These are phyloP conservation scores for Lasioglossum figueresi DNA, from an alignment of 2,888 invertebrate species.

Conservation along the genomic window DNA sequence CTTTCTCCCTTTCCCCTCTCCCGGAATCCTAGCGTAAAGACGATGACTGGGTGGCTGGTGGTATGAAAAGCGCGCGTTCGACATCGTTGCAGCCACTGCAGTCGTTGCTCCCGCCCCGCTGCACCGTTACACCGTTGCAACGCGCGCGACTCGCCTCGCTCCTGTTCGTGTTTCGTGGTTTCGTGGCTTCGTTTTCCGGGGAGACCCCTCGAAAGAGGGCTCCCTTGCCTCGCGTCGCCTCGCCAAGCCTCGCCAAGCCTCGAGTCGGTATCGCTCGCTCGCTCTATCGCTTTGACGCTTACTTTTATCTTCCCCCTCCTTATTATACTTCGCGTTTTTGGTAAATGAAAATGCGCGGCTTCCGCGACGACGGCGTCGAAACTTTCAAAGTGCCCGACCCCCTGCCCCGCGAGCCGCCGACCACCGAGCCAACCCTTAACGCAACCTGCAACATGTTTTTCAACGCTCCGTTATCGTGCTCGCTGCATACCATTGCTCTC, in stretches of 20 bases:
- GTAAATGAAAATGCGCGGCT: slow-evolving; percentile 66
- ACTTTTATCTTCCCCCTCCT: slow-evolving; percentile 57
- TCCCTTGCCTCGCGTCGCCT: slow-evolving; percentile 22
- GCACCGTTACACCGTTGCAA: slow-evolving; percentile 35
- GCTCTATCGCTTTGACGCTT: slow-evolving; percentile 61
- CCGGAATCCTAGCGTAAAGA: slow-evolving; percentile 64
- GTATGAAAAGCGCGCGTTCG: slow-evolving; percentile 66
- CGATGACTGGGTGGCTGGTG: slow-evolving; percentile 63
- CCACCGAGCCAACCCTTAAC: not conserved
- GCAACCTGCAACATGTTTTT: slow-evolving; percentile 8
- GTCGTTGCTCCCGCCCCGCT: slow-evolving; percentile 56
- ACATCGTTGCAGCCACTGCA: slow-evolving; percentile 43
- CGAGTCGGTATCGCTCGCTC: slow-evolving; percentile 5
- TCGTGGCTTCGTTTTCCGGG: slow-evolving; percentile 50
- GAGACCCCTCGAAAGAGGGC: slow-evolving; percentile 41
- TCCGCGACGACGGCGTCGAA: slow-evolving; percentile 35
- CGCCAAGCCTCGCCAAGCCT: too few relatives aligned
- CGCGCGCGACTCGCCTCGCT: slow-evolving; percentile 17
- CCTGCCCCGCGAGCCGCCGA: not conserved
- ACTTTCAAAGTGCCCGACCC: slow-evolving; percentile 42
- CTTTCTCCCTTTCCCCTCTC: not conserved
- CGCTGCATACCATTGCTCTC: not conserved
- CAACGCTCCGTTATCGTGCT: slow-evolving; percentile 19
- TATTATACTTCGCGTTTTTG: slow-evolving; percentile 65
- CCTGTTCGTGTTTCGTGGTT: slow-evolving; percentile 46